phyloP scores from a whole-genome alignment of 2,888 invertebrate species.

The Poecilus cupreus region DNA sequence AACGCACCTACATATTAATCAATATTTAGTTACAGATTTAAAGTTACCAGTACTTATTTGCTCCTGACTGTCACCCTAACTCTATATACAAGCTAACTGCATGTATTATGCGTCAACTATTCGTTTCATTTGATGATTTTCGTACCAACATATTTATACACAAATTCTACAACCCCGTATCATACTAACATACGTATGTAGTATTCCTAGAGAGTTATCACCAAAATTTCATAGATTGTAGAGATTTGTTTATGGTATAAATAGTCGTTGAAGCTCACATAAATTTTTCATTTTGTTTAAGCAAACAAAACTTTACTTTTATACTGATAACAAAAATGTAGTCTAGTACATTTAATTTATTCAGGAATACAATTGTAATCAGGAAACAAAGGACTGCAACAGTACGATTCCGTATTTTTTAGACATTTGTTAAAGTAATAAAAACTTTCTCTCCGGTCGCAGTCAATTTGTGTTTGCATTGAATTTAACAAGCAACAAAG shows the following conservation, averaged over 20 bases:
- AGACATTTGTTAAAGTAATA: conserved; percentile 34
- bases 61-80: too few relatives aligned
- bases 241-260: neutral
- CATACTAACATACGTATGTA: too few relatives aligned
- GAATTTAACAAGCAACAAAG: conserved; percentile 28
- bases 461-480: conserved; percentile 37
- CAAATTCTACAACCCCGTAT: too few relatives aligned
- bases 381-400: conserved; percentile 34
- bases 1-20: too few relatives aligned
- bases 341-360: conserved; percentile 20
- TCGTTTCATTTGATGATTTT: too few relatives aligned
- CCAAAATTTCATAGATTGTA: too few relatives aligned
- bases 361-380: conserved; percentile 28
- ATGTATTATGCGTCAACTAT: too few relatives aligned
- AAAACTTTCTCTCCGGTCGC: conserved; percentile 16
- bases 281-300: neutral
- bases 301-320: neutral
- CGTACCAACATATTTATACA: too few relatives aligned
- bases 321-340: neutral
- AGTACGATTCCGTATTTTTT: conserved; percentile 11
- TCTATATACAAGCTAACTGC: too few relatives aligned
- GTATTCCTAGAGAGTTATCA: too few relatives aligned
- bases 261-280: neutral
- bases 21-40: too few relatives aligned
- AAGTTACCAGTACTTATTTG: too few relatives aligned